Evolutionary conservation across 2,113 vertebrate genomes (phyloP), one percentile per base, ranked within the genome.

Genomic region (Strix aluco): DNA sequence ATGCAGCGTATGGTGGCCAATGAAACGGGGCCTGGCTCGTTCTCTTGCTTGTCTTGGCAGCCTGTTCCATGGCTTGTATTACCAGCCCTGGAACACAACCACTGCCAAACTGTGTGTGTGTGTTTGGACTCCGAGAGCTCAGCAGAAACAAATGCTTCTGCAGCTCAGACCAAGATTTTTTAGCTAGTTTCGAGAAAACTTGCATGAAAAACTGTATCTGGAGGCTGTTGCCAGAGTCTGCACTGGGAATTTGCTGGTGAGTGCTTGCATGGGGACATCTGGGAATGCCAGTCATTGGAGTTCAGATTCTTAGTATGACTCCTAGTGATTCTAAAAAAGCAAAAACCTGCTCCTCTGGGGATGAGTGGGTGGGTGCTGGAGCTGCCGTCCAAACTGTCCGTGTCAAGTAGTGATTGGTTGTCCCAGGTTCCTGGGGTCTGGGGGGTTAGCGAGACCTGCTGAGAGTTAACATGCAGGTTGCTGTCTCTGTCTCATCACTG

Each of bases 1-100:
- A 98, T 98, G 98, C 98, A 98, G 97, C 20, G 86, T 97, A 97
- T 98, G 97, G 97, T 98, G 98, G 98, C 97, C 98, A 98, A 98
- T 98, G 98, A 98, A 98, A 98, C 23, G 44, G 95, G 96, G 98
- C 95, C 98, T 98, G 98, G 98, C 98, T 98, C 97, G 3, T 96
- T 98, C 96, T 96, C 94, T 97, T 98, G 98, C 98, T 98, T 98
- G 98, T 98, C 98, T 98, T 98, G 98, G 98, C 98, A 98, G 98
- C 96, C 82, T 90, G 93, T 94, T 98, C 91, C 95, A 21, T 97
- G 97, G 98, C 97, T 98, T 98, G 98, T 98, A 95, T 98, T 98
- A 98, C 98, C 98, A 97, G 97, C 97, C 97, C 98, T 98, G 98
- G 98, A 98, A 98, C 97, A 97, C 95, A 95, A 96, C 96, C 97